Evolutionary conservation across 2,113 vertebrate species (phyloP).

Genomic region (Bubalus kerabau): DNA sequence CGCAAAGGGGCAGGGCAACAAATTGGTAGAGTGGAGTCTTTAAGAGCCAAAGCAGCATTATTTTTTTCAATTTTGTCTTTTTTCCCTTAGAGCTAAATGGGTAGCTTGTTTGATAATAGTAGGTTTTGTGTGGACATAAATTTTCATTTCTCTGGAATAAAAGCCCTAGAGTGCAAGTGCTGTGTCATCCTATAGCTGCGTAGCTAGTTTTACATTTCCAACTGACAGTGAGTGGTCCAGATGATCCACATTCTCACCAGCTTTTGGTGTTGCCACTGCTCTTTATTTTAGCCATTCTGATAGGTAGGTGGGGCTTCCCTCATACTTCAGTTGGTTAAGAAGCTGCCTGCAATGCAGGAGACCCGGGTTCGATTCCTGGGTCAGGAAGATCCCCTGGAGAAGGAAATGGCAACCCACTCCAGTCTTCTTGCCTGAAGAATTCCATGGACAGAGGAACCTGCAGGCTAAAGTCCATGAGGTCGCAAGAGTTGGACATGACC

Average conservation of each 20-base stretch:
- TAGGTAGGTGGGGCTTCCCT: background rate
- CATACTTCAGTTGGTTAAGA: background rate
- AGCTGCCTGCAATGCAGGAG: background rate
- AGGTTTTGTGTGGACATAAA: slow-evolving; percentile 48
- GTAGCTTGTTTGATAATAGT: slow-evolving; percentile 67
- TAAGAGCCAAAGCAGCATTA: slow-evolving; percentile 64
- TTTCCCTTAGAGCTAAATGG: slow-evolving; percentile 56
- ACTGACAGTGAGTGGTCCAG: background rate
- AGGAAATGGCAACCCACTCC: background rate
- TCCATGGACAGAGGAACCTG: background rate
- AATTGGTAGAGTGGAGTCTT: slow-evolving; percentile 27
- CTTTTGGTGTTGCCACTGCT: background rate
- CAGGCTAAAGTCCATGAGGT: background rate
- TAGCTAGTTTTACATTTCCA: background rate
- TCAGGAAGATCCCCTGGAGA: background rate
- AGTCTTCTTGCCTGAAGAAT: background rate
- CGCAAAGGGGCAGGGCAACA: slow-evolving; percentile 41
- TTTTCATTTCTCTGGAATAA: background rate
- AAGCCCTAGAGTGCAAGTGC: background rate
- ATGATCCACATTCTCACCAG: background rate
- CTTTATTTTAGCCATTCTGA: background rate
- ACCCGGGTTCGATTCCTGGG: background rate
- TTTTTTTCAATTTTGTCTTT: background rate
- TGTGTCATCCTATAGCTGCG: background rate
- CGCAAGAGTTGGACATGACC: background rate